Evolutionary conservation across 2,888 invertebrate genomes (phyloP).

Genomic region (Ophion ellenae): DNA sequence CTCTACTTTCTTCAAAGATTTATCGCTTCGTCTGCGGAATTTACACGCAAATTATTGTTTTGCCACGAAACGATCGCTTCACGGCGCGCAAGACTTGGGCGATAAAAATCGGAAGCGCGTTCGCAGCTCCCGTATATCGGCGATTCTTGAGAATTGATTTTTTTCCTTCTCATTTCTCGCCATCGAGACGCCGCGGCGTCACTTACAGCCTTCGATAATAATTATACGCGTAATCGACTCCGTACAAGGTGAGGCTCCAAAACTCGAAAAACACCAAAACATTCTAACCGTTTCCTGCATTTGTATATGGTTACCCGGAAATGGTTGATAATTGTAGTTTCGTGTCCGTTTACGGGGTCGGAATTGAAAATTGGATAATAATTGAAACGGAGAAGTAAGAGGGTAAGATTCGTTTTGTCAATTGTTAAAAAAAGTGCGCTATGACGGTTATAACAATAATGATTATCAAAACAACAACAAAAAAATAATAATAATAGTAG

Average conservation of each 20-base stretch:
- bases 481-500: too few species aligned
- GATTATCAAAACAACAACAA: too few species aligned
- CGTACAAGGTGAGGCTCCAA: background rate
- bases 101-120: conserved; percentile 8
- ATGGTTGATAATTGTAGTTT: background rate
- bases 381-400: too few species aligned
- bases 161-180: background rate
- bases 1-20: conserved; percentile 41
- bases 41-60: conserved; percentile 16
- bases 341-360: background rate
- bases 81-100: background rate
- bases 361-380: too few species aligned
- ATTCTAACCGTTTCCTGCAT: background rate
- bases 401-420: too few species aligned
- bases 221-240: background rate
- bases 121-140: background rate
- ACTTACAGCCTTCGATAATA: background rate
- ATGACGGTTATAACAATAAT: too few species aligned
- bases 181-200: background rate
- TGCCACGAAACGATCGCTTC: conserved; percentile 13
- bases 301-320: background rate
- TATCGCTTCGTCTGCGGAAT: conserved; percentile 29
- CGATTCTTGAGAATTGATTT: background rate
- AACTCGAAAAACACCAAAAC: background rate
- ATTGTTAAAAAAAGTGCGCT: too few species aligned